Evolutionary conservation across 2,888 invertebrate genomes (phyloP), one percentile per base, ranked within the genome.

Genomic region (Agapostemon virescens): DNA sequence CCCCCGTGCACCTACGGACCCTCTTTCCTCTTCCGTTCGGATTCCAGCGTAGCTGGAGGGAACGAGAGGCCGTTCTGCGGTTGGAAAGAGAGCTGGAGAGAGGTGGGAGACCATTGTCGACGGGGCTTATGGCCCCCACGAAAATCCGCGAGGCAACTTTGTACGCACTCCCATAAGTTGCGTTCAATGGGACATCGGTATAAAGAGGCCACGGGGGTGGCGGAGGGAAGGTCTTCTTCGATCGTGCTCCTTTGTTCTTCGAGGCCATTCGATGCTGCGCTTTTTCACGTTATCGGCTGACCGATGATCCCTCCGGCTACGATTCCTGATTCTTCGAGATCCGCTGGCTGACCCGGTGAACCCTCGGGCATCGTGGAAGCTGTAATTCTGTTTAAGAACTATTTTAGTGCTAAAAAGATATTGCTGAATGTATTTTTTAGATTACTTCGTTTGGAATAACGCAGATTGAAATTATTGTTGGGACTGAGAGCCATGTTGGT

Each of bases 161-260:
- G 85, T 87, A 84, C 87, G 88, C 87, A 88, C 89, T 89, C 89
- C 85, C 90, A 89, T 90, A 90, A 91, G 90, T 90, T 89, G 88
- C 88, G 87, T 88, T 91, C 87, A 90, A 91, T 89, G 90, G 87
- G 87, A 89, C 90, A 89, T 89, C 84, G 89, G 86, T 89, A 90
- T 90, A 89, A 90, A 91, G 90, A 89, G 88, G 83, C 84, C 84
- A 83, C 86, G 83, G 85, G 84, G 73, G 75, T 83, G 76, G 77
- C 36, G 79, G 64, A 55, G 84, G 86, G 78, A 83, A 61, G 42
- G 55, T 72, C 63, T 79, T 76, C 83, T 73, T 73, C 71, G 80
- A 82, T 82, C 81, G 26, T 40, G 40, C 55, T 38, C 5, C 55
- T 80, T 81, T 81, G 79, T 85, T 49, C 81, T 70, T 67, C 63